These are phyloP conservation scores for Lasioglossum villosulum DNA, from an alignment of 2,888 invertebrate species.

Conservation along the genomic window DNA sequence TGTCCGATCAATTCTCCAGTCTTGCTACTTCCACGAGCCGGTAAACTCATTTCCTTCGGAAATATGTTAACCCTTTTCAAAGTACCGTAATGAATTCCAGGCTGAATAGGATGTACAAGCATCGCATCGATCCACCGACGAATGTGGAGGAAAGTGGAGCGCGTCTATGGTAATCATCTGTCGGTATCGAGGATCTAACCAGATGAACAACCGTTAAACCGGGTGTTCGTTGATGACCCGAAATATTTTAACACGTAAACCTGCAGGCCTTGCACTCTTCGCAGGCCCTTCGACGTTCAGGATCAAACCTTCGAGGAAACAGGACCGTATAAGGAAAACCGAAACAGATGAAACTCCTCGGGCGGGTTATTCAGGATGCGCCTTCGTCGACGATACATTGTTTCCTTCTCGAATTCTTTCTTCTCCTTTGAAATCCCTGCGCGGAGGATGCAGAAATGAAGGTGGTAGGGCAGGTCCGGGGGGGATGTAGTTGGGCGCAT, in stretches of 20 bases:
- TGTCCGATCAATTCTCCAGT: constrained; percentile 2
- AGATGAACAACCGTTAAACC: constrained; percentile 8
- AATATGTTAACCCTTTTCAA: background rate
- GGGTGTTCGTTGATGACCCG: constrained; percentile 45
- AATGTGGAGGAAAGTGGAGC: constrained; percentile 19
- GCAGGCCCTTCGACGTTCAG: constrained; percentile 25
- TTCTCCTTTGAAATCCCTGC: constrained; percentile 41
- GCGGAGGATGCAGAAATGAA: constrained; percentile 63
- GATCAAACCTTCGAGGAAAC: constrained; percentile 37
- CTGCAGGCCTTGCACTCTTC: background rate
- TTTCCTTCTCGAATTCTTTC: constrained; percentile 32
- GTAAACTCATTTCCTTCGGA: background rate
- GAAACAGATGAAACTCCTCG: constrained; percentile 52
- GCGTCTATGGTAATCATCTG: background rate
- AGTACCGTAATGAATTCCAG: background rate
- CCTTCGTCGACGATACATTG: constrained; percentile 48
- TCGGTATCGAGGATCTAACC: constrained; percentile 9
- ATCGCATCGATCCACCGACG: background rate
- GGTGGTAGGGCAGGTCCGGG: constrained; percentile 13
- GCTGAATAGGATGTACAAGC: background rate
- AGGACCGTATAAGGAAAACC: background rate
- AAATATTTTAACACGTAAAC: constrained; percentile 39
- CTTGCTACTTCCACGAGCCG: background rate
- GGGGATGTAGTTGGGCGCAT: constrained; percentile 35
- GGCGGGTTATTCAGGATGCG: constrained; percentile 55